These are phyloP conservation scores for Erythrocercus mccallii DNA, from an alignment of 2,113 vertebrate species.

Conservation along the genomic window DNA sequence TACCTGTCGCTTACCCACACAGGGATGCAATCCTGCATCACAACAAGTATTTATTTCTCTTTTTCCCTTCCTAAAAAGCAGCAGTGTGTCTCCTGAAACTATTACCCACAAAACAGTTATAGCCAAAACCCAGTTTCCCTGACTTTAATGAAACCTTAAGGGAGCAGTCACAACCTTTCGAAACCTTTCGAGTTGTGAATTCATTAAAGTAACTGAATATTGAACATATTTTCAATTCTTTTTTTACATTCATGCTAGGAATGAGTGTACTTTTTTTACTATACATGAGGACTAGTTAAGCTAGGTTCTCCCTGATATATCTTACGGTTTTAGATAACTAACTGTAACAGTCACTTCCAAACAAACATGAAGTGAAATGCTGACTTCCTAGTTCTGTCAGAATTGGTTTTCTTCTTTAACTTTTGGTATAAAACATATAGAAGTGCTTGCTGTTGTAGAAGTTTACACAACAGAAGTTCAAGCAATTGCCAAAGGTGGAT, in stretches of 20 bases:
- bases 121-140: not conserved
- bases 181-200: not conserved
- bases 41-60: not conserved
- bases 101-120: not conserved
- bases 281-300: not conserved
- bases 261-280: not conserved
- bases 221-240: not conserved
- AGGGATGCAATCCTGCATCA: not conserved
- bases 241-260: not conserved
- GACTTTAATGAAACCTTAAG: not conserved
- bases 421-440: not conserved
- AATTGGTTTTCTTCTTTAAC: not conserved
- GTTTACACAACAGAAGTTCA: not conserved
- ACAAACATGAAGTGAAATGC: not conserved
- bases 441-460: accelerated
- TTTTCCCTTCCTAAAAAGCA: not conserved
- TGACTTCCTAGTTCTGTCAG: not conserved
- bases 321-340: not conserved
- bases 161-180: not conserved
- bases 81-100: not conserved
- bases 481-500: not conserved
- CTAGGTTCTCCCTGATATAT: not conserved
- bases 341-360: not conserved
- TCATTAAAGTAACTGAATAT: not conserved
- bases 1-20: not conserved